Evolutionary conservation across 1,140 invertebrate genomes (phyloP), one percentile per base, ranked within the genome.

Genomic region (Drosophila tropicalis): DNA sequence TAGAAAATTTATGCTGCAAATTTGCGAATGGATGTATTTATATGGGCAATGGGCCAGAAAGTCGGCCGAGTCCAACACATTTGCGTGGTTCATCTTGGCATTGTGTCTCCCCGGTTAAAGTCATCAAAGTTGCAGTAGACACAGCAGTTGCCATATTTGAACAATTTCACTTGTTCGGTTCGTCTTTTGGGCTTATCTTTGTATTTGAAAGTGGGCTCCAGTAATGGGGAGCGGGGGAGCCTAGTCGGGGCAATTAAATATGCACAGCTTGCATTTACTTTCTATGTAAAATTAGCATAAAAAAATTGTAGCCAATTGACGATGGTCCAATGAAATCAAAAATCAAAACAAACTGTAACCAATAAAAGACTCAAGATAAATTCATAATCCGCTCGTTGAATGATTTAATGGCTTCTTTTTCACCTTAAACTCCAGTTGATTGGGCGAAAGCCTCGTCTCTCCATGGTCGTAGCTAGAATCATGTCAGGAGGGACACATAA

Each of bases 31-130:
- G 54, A 67, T 51, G 44, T 72, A 83, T 86, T 73, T 87, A 85
- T 84, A 86, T 86, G 80, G 84, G 79, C 84, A 89, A 70, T 89
- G 69, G 84, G 70, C 83, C 83, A 86, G 87, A 86, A 86, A 76
- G 79, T 71, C 81, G 79, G 76, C 67, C 83, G 68, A 63, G 34
- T 76, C 64, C 57, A 76, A 78, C 74, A 87, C 82, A 86, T 86
- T 86, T 86, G 79, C 79, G 75, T 76, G 82, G 78, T 81, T 81
- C 77, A 75, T 73, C 67, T 76, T 17, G 66, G 70, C 64, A 40
- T 58, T 63, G 67, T 60, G 51, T 62, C 44, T 67, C 19, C 56
- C 19, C 51, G 55, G 64, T 72, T 72, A 67, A 65, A 66, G 68
- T 69, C 58, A 87, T 87, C 82, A 82, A 73, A 80, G 79, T 83